Percentiles rank a stretch among this genome's conserved stretches.
Conservation (phyloP, 2,888 invertebrate species). For the Lordiphosa fenestrarum region DNA sequence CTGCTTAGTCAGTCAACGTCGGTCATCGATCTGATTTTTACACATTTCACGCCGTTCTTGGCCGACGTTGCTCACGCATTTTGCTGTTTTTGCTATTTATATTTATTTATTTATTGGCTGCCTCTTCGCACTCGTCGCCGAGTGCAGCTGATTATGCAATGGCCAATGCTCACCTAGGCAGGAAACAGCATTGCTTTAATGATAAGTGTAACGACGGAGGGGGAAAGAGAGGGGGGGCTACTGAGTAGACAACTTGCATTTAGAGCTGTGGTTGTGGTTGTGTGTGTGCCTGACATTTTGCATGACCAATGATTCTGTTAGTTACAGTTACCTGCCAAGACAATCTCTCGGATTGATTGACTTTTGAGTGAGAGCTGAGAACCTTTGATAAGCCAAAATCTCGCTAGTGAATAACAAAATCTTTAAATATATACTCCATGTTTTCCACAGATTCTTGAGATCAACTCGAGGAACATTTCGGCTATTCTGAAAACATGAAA, state of each 20-base stretch:
- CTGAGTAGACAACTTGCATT: conserved; percentile 2
- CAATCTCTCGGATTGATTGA: neutral
- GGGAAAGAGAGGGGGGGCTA: neutral
- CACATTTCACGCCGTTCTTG: conserved; percentile 41
- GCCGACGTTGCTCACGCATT: conserved; percentile 52
- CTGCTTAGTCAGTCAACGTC: conserved; percentile 42
- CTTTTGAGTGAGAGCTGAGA: neutral
- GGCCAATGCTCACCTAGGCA: conserved; percentile 8
- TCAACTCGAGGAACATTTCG: too few relatives aligned
- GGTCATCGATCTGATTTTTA: conserved; percentile 76
- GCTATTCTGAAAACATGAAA: too few relatives aligned
- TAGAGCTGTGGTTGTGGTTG: neutral
- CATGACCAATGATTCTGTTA: conserved; percentile 13
- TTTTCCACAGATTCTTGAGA: too few relatives aligned
- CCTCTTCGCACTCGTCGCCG: conserved; percentile 24
- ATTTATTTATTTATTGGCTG: conserved; percentile 55
- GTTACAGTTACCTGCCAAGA: conserved; percentile 17
- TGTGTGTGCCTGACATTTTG: conserved; percentile 4
- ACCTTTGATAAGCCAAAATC: neutral
- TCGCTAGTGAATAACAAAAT: too few relatives aligned
- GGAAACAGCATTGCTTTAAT: conserved; percentile 10
- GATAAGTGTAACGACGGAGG: neutral
- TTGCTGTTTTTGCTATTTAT: conserved; percentile 56
- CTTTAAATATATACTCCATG: too few relatives aligned
- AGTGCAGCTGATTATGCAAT: conserved; percentile 36